Conservation (phyloP, 1,140 invertebrate genomes). For the Apolygus lucorum region DNA sequence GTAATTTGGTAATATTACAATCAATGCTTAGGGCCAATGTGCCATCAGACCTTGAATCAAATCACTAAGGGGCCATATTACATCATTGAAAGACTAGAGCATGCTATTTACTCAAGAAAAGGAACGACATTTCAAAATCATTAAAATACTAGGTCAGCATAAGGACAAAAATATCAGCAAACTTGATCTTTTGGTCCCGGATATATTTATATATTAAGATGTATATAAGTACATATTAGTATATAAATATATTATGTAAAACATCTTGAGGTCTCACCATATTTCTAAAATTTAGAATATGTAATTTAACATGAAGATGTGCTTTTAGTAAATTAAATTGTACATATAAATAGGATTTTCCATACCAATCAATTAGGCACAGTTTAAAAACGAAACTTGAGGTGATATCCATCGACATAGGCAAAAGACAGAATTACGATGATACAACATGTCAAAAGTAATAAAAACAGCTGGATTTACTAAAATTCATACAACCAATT, state of each 20-base stretch:
- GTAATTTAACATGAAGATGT: not conserved
- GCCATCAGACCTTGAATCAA: not conserved
- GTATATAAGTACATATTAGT: not conserved
- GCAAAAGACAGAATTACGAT: not conserved
- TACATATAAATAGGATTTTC: not conserved
- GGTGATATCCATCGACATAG: not conserved
- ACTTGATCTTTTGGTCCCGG: not conserved
- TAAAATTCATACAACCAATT: not conserved
- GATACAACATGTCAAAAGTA: not conserved
- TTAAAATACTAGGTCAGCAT: not conserved
- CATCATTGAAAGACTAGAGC: not conserved
- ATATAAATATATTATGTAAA: not conserved
- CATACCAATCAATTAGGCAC: not conserved
- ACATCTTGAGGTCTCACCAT: not conserved
- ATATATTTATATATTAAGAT: conserved; percentile 1
- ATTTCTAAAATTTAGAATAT: not conserved
- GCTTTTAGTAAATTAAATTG: not conserved
- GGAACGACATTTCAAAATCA: not conserved
- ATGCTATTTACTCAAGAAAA: not conserved
- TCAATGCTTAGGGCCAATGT: not conserved
- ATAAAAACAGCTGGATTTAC: not conserved
- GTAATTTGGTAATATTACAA: not conserved
- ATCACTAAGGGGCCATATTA: not conserved
- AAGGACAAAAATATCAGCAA: not conserved
- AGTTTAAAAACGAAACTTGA: not conserved